Base-by-base conservation (phyloP, 1,140 invertebrate genomes). In the Globodera ellingtonae region DNA sequence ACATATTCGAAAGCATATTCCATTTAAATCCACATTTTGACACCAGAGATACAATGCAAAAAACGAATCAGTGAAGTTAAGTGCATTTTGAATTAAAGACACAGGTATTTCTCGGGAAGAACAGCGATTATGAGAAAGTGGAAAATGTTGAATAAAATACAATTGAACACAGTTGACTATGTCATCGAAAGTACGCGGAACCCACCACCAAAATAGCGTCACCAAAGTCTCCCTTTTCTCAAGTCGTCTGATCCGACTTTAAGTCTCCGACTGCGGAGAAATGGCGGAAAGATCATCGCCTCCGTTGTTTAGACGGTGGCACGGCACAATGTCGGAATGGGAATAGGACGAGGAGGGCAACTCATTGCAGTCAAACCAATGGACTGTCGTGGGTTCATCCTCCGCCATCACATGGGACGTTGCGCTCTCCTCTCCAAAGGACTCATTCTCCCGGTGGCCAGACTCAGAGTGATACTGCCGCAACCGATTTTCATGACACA, bases 401-500 rank as follows among this genome's bases (percentile, higher is more conserved):
- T 21, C n/a, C n/a, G 24, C 52, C 35, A 62, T 21, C 47, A 21
- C 67, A 76, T 67, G 21, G n/a, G 44, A 13, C 10, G 21, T 69
- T 75, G 15, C 24, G 24, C 1, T 35, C 24, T 77, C 75, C 24
- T 67, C 69, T 69, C 48, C 13, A 6, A 50, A 18, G 9, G 66
- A 78, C 21, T 21, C 56, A 72, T 78, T 48, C 47, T 72, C 65
- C 5, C 8, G 76, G 35, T 75, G 10, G 71, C 50, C 52, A 24
- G 65, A 44, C 65, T 71, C 56, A 81, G 85, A 5, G 85, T 66
- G 86, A 65, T 88, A 88, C 18, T 62, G 56, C 6, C 56, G 56
- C 9, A 89, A 66, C n/a, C 84, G 82, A 82, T 89, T 87, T 18
- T 89, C 78, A 77, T 84, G 89, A 72, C 88, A 89, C 6, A 89